Conservation (phyloP, 2,113 vertebrate species). For the Ophiodon elongatus region DNA sequence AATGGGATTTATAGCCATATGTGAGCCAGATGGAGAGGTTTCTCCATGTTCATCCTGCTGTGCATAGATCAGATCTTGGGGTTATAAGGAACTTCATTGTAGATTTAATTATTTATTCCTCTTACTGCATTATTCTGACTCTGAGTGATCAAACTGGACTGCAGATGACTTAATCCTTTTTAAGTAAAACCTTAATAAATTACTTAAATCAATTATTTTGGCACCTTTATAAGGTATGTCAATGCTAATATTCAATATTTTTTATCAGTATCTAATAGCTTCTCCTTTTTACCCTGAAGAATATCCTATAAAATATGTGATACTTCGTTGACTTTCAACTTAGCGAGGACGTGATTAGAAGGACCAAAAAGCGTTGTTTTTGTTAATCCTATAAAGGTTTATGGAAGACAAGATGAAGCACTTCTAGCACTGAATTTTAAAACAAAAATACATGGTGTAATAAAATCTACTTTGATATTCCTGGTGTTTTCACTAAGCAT, state of each 20-base stretch:
- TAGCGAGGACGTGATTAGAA: conserved; percentile 51
- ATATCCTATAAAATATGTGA: conserved; percentile 19
- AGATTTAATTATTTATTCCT: conserved; percentile 36
- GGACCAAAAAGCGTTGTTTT: conserved; percentile 35
- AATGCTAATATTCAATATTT: conserved; percentile 29
- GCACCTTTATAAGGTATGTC: not conserved
- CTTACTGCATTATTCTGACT: conserved; percentile 8
- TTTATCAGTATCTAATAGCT: not conserved
- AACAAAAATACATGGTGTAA: conserved; percentile 37
- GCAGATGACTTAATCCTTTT: conserved; percentile 2
- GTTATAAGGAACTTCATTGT: conserved; percentile 36
- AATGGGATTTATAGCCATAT: conserved; percentile 53
- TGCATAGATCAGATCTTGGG: conserved; percentile 32
- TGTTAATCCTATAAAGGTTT: conserved; percentile 64
- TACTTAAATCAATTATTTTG: conserved; percentile 15
- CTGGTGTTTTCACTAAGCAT: conserved; percentile 19
- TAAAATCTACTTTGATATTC: conserved; percentile 32
- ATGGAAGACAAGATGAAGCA: conserved; percentile 44
- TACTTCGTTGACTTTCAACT: conserved; percentile 31
- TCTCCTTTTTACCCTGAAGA: conserved; percentile 45
- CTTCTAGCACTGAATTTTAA: conserved; percentile 32
- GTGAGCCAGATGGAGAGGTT: conserved; percentile 54
- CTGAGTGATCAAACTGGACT: conserved; percentile 13
- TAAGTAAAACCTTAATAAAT: no score
- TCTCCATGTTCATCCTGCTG: conserved; percentile 47